phyloP scores from a whole-genome alignment of 2,888 invertebrate genomes.

The Agonopterix arenella region DNA sequence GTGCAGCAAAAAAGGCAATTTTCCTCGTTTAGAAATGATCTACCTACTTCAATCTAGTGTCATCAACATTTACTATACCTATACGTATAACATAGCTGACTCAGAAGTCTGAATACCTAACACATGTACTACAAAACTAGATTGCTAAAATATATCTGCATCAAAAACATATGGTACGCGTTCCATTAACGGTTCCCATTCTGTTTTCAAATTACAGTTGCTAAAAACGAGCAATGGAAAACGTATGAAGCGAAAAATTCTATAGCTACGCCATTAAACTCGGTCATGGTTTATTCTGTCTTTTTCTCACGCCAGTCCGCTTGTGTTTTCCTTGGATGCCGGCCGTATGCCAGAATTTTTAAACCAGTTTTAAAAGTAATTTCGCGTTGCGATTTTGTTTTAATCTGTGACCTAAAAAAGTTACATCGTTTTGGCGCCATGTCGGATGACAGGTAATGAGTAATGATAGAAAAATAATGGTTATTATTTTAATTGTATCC shows the following conservation, averaged over 20 bases:
- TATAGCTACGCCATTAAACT: slow-evolving; percentile 4
- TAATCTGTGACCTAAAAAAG: slow-evolving; percentile 22
- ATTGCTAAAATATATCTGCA: too few species aligned
- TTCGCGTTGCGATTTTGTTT: slow-evolving; percentile 14
- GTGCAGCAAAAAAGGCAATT: slow-evolving; percentile 6
- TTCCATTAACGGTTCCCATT: neutral
- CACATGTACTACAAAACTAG: neutral
- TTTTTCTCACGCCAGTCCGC: slow-evolving; percentile 46
- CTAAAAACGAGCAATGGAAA: slow-evolving; percentile 9
- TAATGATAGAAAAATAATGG: slow-evolving; percentile 1
- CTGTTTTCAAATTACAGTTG: neutral
- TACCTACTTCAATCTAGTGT: neutral
- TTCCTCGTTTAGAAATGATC: slow-evolving; percentile 3
- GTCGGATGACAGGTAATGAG: slow-evolving; percentile 42
- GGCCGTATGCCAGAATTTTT: slow-evolving; percentile 41
- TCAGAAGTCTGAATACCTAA: slow-evolving; percentile 2
- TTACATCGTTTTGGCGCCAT: slow-evolving; percentile 32
- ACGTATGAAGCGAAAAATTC: neutral
- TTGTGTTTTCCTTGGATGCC: slow-evolving; percentile 43
- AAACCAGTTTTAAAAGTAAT: slow-evolving; percentile 40
- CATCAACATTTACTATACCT: neutral
- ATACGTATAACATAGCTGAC: neutral
- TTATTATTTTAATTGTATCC: neutral
- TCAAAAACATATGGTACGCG: neutral
- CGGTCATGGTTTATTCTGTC: slow-evolving; percentile 24